These are phyloP conservation scores for Branchipolynoe longqiensis DNA, from an alignment of 2,888 invertebrate species.

Conservation along the genomic window DNA sequence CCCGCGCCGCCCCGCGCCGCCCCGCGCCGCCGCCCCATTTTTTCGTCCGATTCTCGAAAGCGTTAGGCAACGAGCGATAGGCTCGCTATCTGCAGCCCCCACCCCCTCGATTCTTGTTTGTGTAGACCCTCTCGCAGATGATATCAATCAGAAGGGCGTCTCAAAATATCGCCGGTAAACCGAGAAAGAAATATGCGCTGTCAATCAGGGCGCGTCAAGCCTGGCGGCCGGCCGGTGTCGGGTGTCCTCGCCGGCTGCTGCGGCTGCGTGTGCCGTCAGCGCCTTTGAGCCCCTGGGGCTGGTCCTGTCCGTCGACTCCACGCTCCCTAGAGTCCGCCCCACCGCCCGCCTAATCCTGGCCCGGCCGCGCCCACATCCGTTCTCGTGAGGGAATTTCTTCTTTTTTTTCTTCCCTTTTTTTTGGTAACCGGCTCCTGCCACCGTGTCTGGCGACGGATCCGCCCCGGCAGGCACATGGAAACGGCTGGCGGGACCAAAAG, in stretches of 20 bases:
- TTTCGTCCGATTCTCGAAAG: slow-evolving; percentile 22
- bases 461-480: background rate
- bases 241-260: slow-evolving; percentile 36
- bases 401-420: no score
- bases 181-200: slow-evolving; percentile 62
- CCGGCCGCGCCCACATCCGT: background rate
- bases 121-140: slow-evolving; percentile 59
- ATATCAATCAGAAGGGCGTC: slow-evolving; percentile 56
- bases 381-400: background rate
- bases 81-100: slow-evolving; percentile 33
- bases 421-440: background rate
- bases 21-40: background rate
- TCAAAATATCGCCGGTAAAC: slow-evolving; percentile 60
- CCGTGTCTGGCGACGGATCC: background rate
- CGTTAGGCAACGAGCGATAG: slow-evolving; percentile 45
- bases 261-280: slow-evolving; percentile 23
- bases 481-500: background rate
- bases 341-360: background rate
- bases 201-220: slow-evolving; percentile 59
- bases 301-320: background rate
- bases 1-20: no score
- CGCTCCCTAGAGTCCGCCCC: background rate
- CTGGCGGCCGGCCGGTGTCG: slow-evolving; percentile 22
- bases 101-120: slow-evolving; percentile 52
- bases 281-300: background rate